Evolutionary conservation across 2,888 invertebrate genomes (phyloP).

Genomic region (Pheosia gnoma): DNA sequence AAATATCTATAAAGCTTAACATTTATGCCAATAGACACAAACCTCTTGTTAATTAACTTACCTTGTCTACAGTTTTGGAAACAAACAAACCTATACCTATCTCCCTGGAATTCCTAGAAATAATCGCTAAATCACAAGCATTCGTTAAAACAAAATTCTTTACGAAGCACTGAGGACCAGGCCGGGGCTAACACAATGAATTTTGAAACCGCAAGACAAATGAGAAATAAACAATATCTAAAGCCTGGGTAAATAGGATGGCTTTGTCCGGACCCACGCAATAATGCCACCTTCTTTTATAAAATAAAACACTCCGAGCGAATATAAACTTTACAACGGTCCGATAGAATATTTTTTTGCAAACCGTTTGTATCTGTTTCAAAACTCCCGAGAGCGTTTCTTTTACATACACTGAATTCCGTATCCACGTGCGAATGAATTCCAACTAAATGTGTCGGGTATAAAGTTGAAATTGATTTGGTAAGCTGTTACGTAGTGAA

Average conservation of each 20-base stretch:
- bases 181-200: conserved; percentile 54
- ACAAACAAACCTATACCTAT: too few relatives aligned
- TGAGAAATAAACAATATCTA: conserved; percentile 76
- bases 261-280: conserved; percentile 66
- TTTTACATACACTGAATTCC: conserved; percentile 71
- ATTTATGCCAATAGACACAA: too few relatives aligned
- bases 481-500: conserved; percentile 46
- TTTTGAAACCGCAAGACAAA: conserved; percentile 78
- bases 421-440: conserved; percentile 25
- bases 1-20: too few relatives aligned
- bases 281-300: conserved; percentile 75
- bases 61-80: too few relatives aligned
- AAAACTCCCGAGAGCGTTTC: conserved; percentile 71
- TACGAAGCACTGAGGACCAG: conserved; percentile 1
- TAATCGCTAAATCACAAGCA: neutral
- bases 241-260: conserved; percentile 67
- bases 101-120: too few relatives aligned
- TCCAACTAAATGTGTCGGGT: conserved; percentile 18
- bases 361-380: conserved; percentile 57
- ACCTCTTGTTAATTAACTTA: too few relatives aligned
- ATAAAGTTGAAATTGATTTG: conserved; percentile 51
- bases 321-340: conserved; percentile 51
- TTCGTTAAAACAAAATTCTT: conserved; percentile 3
- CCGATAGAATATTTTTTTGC: conserved; percentile 65
- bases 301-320: conserved; percentile 43